Percentiles rank a stretch among this genome's conserved stretches.
phyloP scores from a whole-genome alignment of 2,888 invertebrate genomes.

The Euspilapteryx auroguttella region DNA sequence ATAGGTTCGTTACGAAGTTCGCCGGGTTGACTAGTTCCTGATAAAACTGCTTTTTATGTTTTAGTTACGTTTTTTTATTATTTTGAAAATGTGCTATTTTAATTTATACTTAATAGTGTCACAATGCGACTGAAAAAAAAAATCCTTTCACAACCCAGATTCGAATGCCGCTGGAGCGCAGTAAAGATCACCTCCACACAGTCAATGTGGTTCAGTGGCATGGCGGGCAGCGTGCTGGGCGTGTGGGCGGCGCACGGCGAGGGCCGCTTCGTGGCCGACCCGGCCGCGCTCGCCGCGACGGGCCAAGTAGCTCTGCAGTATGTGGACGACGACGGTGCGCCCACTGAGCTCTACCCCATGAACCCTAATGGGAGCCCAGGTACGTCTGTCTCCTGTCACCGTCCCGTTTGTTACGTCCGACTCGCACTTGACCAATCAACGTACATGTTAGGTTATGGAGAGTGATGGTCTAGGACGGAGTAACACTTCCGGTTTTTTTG shows the following conservation, averaged over 20 bases:
- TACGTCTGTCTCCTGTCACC: slow-evolving; percentile 23
- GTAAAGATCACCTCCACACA: slow-evolving; percentile 66
- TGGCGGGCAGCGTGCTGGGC: slow-evolving; percentile 87
- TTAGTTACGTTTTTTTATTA: no score
- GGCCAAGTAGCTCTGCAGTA: slow-evolving; percentile 79
- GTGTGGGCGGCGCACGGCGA: slow-evolving; percentile 98
- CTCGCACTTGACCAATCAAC: no score
- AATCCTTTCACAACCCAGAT: slow-evolving; percentile 32
- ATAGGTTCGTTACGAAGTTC: no score
- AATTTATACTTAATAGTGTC: background rate
- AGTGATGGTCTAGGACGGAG: no score
- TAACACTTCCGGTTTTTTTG: no score
- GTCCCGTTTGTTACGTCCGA: no score
- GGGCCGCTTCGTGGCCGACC: slow-evolving; percentile 72
- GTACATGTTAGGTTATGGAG: no score
- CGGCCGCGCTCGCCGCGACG: slow-evolving; percentile 13
- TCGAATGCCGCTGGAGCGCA: slow-evolving; percentile 76
- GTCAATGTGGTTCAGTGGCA: slow-evolving; percentile 86
- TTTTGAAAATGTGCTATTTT: no score
- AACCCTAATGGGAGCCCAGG: slow-evolving; percentile 91
- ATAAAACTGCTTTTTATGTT: no score
- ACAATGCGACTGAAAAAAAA: no score
- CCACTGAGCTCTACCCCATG: slow-evolving; percentile 85
- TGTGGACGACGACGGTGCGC: slow-evolving; percentile 74
- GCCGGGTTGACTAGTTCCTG: no score